These are phyloP conservation scores for Leptogaster cylindrica DNA, from an alignment of 2,888 invertebrate genomes.

Conservation along the genomic window DNA sequence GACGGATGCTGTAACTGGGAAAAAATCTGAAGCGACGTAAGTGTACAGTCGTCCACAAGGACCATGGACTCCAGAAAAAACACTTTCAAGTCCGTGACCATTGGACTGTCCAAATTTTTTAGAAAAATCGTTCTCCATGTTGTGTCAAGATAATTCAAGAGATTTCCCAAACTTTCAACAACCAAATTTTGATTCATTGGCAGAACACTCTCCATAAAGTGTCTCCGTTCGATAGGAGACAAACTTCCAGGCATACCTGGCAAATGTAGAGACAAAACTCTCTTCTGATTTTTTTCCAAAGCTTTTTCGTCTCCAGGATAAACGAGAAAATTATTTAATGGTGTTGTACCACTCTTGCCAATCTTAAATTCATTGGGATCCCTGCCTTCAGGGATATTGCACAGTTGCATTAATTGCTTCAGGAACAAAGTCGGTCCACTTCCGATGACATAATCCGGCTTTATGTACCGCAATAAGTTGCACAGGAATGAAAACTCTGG, in stretches of 20 bases:
- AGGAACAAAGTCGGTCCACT: conserved; percentile 47
- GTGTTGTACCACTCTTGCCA: background rate
- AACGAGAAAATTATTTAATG: conserved; percentile 42
- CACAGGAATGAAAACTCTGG: conserved; percentile 46
- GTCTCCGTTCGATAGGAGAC: conserved; percentile 36
- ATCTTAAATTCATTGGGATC: conserved; percentile 42
- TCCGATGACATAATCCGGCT: conserved; percentile 44
- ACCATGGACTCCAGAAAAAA: conserved; percentile 65
- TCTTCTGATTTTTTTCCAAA: conserved; percentile 37
- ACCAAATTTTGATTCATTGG: conserved; percentile 47
- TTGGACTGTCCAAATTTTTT: conserved; percentile 35
- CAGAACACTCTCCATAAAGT: conserved; percentile 47
- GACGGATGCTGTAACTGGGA: conserved; percentile 64
- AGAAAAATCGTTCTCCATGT: conserved; percentile 42
- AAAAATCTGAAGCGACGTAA: conserved; percentile 72
- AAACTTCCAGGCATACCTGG: conserved; percentile 46
- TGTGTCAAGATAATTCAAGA: conserved; percentile 46
- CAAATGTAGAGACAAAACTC: conserved; percentile 43
- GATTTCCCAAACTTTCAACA: conserved; percentile 47
- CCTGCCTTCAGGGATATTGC: conserved; percentile 21
- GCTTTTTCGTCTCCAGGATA: conserved; percentile 44
- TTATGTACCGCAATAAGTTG: conserved; percentile 48
- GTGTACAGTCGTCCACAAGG: conserved; percentile 67
- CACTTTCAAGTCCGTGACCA: conserved; percentile 47
- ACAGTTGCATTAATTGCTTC: conserved; percentile 41